Conservation (phyloP, 2,888 invertebrate species). For the Enoplolaimus lenunculus region DNA sequence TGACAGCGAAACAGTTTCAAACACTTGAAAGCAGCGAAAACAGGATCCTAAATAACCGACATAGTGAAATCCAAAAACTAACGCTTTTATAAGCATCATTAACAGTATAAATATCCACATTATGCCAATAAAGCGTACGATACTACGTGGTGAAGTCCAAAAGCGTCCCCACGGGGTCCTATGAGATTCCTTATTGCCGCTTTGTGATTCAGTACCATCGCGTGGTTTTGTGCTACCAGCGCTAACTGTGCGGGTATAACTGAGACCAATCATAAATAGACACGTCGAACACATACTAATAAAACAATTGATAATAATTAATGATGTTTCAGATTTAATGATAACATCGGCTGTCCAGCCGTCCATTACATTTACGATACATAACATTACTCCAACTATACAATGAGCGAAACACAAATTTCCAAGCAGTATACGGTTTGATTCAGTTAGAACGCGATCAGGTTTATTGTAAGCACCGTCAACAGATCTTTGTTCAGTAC, state of each 20-base stretch:
- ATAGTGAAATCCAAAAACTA: conserved; percentile 11
- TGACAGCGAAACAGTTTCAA: background rate
- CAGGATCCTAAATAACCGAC: conserved; percentile 2
- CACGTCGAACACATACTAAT: background rate
- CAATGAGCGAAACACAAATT: conserved; percentile 12
- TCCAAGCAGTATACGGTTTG: background rate
- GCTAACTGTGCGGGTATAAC: background rate
- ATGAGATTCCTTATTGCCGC: background rate
- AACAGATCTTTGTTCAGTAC: background rate
- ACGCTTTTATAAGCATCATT: conserved; percentile 2
- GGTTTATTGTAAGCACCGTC: background rate
- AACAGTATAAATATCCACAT: conserved; percentile 12
- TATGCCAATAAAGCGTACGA: background rate
- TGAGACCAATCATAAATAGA: background rate
- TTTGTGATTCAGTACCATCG: background rate
- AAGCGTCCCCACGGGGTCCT: too few relatives aligned
- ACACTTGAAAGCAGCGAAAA: conserved; percentile 15
- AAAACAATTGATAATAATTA: conserved; percentile 6
- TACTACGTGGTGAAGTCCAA: background rate
- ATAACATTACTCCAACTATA: conserved; percentile 13
- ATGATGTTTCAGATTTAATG: conserved; percentile 14
- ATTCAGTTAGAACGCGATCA: background rate
- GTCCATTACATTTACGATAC: conserved; percentile 15
- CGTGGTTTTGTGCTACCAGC: background rate
- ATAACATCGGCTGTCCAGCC: conserved; percentile 9